These are phyloP conservation scores for Sciurus carolinensis DNA, from an alignment of 2,797 vertebrate species.

Conservation along the genomic window DNA sequence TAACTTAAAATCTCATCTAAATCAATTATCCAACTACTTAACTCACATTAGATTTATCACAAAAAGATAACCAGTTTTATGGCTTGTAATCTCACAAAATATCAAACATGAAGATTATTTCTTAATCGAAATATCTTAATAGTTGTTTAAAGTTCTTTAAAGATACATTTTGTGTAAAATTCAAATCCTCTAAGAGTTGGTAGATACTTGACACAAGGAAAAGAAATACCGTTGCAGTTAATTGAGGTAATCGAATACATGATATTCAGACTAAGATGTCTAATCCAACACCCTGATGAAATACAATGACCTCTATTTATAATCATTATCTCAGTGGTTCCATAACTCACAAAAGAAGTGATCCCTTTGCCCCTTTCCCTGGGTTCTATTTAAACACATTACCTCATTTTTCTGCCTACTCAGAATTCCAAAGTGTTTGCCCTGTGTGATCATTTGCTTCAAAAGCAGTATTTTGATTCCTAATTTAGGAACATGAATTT, in stretches of 20 bases:
- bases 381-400: not conserved
- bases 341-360: not conserved
- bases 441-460: not conserved
- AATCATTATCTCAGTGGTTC: not conserved
- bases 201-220: not conserved
- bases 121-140: not conserved
- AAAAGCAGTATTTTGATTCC: not conserved
- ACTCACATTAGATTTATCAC: not conserved
- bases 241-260: not conserved
- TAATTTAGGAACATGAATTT: not conserved
- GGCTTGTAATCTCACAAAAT: not conserved
- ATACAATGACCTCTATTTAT: not conserved
- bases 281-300: not conserved
- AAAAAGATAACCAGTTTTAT: not conserved
- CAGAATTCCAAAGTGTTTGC: not conserved
- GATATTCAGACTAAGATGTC: not conserved
- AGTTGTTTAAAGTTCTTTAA: not conserved
- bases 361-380: not conserved
- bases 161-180: not conserved
- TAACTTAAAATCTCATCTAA: slow-evolving; percentile 20
- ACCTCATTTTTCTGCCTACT: not conserved
- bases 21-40: not conserved
- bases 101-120: slow-evolving; percentile 19
- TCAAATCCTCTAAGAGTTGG: not conserved
- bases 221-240: not conserved